phyloP scores from a whole-genome alignment of 2,888 invertebrate species.

The Beris morrisii region DNA sequence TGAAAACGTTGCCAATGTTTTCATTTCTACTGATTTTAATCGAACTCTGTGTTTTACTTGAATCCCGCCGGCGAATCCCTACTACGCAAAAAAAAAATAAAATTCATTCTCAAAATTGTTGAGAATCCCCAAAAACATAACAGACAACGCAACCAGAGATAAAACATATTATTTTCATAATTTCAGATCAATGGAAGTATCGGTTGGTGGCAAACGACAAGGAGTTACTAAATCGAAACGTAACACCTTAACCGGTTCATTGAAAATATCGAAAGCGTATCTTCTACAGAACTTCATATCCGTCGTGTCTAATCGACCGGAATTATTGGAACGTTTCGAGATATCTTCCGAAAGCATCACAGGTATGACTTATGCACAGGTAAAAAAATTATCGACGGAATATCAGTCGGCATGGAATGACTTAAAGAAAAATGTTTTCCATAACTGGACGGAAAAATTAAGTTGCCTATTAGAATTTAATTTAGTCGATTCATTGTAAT shows the following conservation, averaged over 20 bases:
- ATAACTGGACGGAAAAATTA: slow-evolving; percentile 60
- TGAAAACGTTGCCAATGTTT: no score
- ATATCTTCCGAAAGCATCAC: slow-evolving; percentile 32
- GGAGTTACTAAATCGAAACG: slow-evolving; percentile 72
- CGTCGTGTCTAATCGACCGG: slow-evolving; percentile 48
- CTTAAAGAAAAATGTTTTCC: slow-evolving; percentile 59
- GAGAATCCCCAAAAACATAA: no score
- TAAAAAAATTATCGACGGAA: slow-evolving; percentile 44
- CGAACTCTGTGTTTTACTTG: no score
- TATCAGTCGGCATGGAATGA: slow-evolving; percentile 56
- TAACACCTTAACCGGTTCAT: slow-evolving; percentile 53
- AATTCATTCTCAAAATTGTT: no score
- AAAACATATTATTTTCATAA: neutral
- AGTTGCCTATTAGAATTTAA: slow-evolving; percentile 12
- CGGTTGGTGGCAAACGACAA: slow-evolving; percentile 75
- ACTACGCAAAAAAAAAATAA: no score
- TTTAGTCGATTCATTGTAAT: neutral
- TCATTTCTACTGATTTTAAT: no score
- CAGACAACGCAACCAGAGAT: no score
- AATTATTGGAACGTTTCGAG: slow-evolving; percentile 5
- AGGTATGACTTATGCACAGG: slow-evolving; percentile 42
- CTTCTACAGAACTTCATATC: slow-evolving; percentile 59
- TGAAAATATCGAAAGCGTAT: slow-evolving; percentile 62
- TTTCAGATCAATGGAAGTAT: slow-evolving; percentile 69
- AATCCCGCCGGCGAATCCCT: no score